Evolutionary conservation across 2,888 invertebrate genomes (phyloP).

Genomic region (Diarsia brunnea): DNA sequence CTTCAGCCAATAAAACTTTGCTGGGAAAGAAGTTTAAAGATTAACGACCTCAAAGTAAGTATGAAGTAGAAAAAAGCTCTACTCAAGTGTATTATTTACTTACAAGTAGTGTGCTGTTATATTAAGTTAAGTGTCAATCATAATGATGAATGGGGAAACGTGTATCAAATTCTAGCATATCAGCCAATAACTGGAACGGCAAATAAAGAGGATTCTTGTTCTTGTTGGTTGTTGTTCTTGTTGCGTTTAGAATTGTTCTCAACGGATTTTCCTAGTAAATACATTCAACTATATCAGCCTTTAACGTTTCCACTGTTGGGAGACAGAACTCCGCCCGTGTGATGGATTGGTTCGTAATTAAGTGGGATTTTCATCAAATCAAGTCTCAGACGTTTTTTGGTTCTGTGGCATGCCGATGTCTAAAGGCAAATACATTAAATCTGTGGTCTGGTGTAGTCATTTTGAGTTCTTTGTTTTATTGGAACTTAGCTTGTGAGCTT

Average conservation of each 20-base stretch:
- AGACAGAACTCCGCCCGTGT: neutral
- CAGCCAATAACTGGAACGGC: neutral
- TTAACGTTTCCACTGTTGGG: neutral
- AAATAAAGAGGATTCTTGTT: neutral
- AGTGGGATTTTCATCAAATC: neutral
- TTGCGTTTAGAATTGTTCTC: no score
- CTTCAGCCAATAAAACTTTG: neutral
- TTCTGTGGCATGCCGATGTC: no score
- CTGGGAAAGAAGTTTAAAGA: neutral
- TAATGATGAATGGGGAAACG: neutral
- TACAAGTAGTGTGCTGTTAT: neutral
- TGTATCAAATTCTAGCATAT: neutral
- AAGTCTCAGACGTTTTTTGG: neutral
- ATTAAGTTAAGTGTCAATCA: constrained; percentile 10
- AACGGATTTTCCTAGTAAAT: no score
- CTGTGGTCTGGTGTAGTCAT: neutral
- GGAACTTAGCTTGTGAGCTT: no score
- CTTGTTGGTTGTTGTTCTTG: no score
- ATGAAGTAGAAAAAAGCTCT: no score
- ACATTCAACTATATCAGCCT: neutral
- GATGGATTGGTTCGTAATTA: neutral
- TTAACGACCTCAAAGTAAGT: neutral
- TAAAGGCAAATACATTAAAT: neutral
- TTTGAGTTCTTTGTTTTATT: neutral
- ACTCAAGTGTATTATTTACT: no score